Evolutionary conservation across 2,888 invertebrate genomes (phyloP).

Genomic region (Odontocerum albicorne): DNA sequence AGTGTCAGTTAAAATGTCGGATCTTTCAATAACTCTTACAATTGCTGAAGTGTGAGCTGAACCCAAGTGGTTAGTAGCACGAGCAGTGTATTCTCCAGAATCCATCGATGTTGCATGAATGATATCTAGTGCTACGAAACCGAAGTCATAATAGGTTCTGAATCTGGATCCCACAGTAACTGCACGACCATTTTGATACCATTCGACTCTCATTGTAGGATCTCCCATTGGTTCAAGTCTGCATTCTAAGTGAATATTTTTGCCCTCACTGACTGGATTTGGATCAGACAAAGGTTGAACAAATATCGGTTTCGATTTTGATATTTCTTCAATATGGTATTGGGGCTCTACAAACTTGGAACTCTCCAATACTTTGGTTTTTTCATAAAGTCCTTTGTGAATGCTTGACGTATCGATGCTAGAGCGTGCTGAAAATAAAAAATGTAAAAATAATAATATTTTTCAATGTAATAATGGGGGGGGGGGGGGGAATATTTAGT

Average conservation of each 20-base stretch:
- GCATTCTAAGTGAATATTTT: constrained; percentile 89
- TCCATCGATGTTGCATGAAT: constrained; percentile 92
- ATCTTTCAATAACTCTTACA: constrained; percentile 80
- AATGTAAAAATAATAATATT: too few relatives aligned
- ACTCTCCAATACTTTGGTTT: constrained; percentile 84
- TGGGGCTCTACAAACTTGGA: constrained; percentile 84
- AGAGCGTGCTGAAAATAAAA: constrained; percentile 67
- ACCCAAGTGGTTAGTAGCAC: constrained; percentile 92
- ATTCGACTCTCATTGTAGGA: constrained; percentile 93
- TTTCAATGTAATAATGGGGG: too few relatives aligned
- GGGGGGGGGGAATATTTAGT: too few relatives aligned
- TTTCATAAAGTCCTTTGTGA: constrained; percentile 83
- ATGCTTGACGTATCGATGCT: constrained; percentile 89
- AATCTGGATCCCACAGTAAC: constrained; percentile 90
- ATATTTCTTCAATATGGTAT: constrained; percentile 89
- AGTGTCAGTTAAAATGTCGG: constrained; percentile 83
- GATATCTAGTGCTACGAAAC: constrained; percentile 95
- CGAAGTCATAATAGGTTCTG: constrained; percentile 95
- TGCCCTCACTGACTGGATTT: constrained; percentile 83
- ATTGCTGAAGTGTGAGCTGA: constrained; percentile 90
- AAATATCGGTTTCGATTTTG: constrained; percentile 93
- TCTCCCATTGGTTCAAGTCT: constrained; percentile 94
- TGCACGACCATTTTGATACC: constrained; percentile 92
- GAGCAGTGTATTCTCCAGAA: constrained; percentile 91
- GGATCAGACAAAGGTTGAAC: constrained; percentile 86